Conservation (phyloP, 2,888 invertebrate genomes). For the Lasioglossum calceatum region DNA sequence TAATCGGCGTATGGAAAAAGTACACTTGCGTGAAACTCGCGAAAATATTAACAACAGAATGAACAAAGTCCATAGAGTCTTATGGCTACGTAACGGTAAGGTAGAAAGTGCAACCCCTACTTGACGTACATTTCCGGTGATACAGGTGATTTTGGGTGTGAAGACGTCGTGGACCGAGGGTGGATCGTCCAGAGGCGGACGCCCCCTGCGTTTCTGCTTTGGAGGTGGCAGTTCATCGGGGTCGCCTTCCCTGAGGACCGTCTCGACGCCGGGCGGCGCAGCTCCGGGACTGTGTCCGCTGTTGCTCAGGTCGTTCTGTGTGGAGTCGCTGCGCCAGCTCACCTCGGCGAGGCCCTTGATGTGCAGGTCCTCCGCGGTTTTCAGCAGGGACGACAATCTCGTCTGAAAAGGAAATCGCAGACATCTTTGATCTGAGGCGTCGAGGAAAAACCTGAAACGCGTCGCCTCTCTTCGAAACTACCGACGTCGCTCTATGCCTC, state of each 20-base stretch:
- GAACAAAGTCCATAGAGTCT: background rate
- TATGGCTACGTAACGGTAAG: background rate
- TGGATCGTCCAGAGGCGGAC: conserved; percentile 89
- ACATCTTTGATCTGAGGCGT: conserved; percentile 37
- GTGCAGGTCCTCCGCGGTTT: conserved; percentile 96
- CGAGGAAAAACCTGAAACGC: background rate
- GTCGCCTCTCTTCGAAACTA: background rate
- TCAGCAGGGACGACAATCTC: conserved; percentile 93
- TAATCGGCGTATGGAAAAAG: no score
- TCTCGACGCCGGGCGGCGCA: conserved; percentile 80
- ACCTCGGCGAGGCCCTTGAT: conserved; percentile 97
- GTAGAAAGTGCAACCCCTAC: background rate
- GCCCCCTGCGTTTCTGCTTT: conserved; percentile 88
- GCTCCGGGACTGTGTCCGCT: conserved; percentile 81
- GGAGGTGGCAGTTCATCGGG: conserved; percentile 83
- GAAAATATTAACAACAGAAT: background rate
- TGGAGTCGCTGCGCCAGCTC: conserved; percentile 88
- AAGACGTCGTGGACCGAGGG: conserved; percentile 85
- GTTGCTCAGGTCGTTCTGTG: conserved; percentile 79
- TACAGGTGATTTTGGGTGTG: conserved; percentile 85
- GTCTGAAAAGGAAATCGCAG: conserved; percentile 87
- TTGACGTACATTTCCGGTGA: conserved; percentile 83
- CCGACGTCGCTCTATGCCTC: background rate
- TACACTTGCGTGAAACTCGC: no score
- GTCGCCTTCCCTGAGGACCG: conserved; percentile 81